Base-by-base conservation (phyloP, 2,888 invertebrate genomes). In the Synergus gifuensis region DNA sequence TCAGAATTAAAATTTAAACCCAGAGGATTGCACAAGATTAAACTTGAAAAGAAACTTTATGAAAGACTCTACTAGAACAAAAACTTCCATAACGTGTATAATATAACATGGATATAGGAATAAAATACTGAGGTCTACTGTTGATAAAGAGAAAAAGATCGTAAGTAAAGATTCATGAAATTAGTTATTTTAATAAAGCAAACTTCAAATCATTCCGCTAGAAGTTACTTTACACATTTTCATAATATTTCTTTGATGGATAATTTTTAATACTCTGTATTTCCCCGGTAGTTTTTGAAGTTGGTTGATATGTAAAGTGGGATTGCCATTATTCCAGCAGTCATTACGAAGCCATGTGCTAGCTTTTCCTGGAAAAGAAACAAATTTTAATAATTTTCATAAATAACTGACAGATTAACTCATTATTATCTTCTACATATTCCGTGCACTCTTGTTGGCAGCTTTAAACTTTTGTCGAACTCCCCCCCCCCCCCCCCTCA, bases 351-450 rank as follows among this genome's bases (percentile, higher is more conserved):
- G 18, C 80, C 82, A 69, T 84, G 84, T 16, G 62, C 18, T 22
- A 81, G 14, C 81, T 85, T 85, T 64, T 83, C 82, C 84, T 85
- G 79, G 40, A 81, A 83, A 66, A 40, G 58, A 76, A 62, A 69
- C 54, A 69, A 67, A 18, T 77, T 66, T 49, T 67, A 36, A 14
- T 28, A 66, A 79, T 76, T 60, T 63, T 28, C 28, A 28, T 28
- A 28, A 28, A 28, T 28, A 28, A 28, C 28, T 28, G 28, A 28
- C 28, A 28, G 28, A 28, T 2, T 28, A 28, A 28, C 28, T 28
- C 28, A 28, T 28, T 28, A 28, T 28, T 28, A 28, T 28, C 28
- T 28, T 28, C 28, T 28, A 28, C 3, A 28, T 28, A 28, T 28
- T 28, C 28, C 28, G 28, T 28, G 28, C 28, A 28, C 28, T 3